Percentiles rank a stretch among this genome's conserved stretches.
Evolutionary conservation across 2,113 vertebrate genomes (phyloP).

Genomic region (Apus apus): DNA sequence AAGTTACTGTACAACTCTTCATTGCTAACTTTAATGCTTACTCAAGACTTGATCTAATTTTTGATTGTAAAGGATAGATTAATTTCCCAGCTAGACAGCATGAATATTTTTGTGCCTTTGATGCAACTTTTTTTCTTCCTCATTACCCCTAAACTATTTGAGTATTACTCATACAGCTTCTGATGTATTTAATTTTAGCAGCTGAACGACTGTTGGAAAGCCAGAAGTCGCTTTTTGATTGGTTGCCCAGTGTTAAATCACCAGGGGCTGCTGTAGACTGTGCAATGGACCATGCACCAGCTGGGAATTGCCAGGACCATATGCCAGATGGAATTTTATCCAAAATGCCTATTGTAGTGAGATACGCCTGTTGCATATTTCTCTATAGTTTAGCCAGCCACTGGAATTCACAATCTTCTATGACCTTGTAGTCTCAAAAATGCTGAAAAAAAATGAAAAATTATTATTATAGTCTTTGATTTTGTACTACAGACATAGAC

Average conservation of each 20-base stretch:
- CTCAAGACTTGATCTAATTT: not conserved
- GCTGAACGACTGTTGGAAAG: not conserved
- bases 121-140: not conserved
- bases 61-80: not conserved
- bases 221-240: conserved; percentile 18
- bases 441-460: not conserved
- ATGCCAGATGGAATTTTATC: conserved; percentile 12
- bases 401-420: not conserved
- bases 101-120: not conserved
- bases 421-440: not conserved
- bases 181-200: not conserved
- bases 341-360: not conserved
- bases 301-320: conserved; percentile 32
- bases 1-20: not conserved
- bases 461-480: not conserved
- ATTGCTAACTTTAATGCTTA: not conserved
- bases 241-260: conserved; percentile 17
- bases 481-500: not conserved
- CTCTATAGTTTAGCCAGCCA: not conserved
- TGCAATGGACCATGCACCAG: conserved; percentile 8
- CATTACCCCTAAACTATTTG: not conserved
- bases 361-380: conserved; percentile 23
- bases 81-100: not conserved
- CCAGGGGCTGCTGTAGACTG: conserved; percentile 17
- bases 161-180: not conserved